Conservation (phyloP, 2,888 invertebrate species). For the Amblyteles armatorius region DNA sequence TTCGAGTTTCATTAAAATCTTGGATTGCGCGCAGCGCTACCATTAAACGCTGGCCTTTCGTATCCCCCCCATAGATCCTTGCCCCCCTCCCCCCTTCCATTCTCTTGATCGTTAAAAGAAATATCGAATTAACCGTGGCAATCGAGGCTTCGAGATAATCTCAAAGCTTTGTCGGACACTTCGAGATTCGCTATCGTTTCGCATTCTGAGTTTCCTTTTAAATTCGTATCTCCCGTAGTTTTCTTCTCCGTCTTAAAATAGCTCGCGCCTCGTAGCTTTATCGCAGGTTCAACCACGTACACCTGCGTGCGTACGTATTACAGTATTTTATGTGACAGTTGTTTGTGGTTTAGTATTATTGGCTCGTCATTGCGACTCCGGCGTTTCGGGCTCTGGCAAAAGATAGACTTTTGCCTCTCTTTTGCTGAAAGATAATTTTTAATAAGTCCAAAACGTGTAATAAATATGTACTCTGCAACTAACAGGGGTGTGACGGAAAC, state of each 20-base stretch:
- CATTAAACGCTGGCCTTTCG: neutral
- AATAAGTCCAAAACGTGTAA: too few relatives aligned
- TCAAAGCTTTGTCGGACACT: slow-evolving; percentile 28
- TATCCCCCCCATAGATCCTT: neutral
- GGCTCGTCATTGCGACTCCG: too few relatives aligned
- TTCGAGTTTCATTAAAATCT: slow-evolving; percentile 64
- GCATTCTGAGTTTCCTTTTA: neutral
- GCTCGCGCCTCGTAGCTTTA: slow-evolving; percentile 1
- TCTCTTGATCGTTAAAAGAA: slow-evolving; percentile 56
- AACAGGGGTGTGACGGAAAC: too few relatives aligned
- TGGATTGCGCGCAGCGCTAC: slow-evolving; percentile 25
- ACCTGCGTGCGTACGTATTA: too few relatives aligned
- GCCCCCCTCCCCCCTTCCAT: too few relatives aligned
- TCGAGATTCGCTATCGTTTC: slow-evolving; percentile 14
- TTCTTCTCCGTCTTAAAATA: neutral
- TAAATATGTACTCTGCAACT: too few relatives aligned
- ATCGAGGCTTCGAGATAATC: slow-evolving; percentile 49
- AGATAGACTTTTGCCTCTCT: too few relatives aligned
- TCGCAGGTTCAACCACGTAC: too few relatives aligned
- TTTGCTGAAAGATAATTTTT: too few relatives aligned
- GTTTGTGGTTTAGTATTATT: too few relatives aligned
- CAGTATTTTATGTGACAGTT: too few relatives aligned
- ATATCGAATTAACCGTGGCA: slow-evolving; percentile 59
- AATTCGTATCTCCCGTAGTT: neutral
- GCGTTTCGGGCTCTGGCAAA: too few relatives aligned